Evolutionary conservation across 2,113 vertebrate species (phyloP).

Genomic region (Tiliqua scincoides): DNA sequence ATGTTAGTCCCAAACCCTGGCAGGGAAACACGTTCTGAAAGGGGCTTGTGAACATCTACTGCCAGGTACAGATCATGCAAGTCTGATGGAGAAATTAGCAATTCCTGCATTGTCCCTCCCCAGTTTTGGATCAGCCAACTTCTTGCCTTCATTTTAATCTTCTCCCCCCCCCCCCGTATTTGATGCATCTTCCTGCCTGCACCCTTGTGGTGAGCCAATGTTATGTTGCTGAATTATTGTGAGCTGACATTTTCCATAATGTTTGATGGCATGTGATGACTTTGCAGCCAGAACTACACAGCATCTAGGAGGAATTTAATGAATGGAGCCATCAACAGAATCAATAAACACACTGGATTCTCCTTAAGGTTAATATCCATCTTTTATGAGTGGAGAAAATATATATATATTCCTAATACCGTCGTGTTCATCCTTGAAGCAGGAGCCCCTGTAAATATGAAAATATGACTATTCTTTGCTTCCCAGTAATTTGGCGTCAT

Average conservation of each 20-base stretch:
- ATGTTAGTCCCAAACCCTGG: too few species aligned
- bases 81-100: background rate
- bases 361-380: constrained; percentile 58
- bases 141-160: constrained; percentile 33
- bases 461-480: constrained; percentile 49
- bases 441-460: constrained; percentile 48
- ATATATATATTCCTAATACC: constrained; percentile 49
- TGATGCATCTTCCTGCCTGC: constrained; percentile 43
- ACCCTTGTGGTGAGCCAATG: constrained; percentile 60
- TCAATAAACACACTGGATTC: constrained; percentile 60
- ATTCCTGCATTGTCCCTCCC: background rate
- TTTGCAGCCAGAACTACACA: constrained; percentile 66
- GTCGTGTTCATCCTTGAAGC: constrained; percentile 52
- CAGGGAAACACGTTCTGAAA: too few species aligned
- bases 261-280: constrained; percentile 70
- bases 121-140: constrained; percentile 37
- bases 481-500: constrained; percentile 56
- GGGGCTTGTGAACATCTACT: too few species aligned
- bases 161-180: too few species aligned
- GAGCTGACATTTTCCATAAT: constrained; percentile 70
- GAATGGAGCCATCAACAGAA: constrained; percentile 64
- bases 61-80: too few species aligned
- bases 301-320: constrained; percentile 61
- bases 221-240: constrained; percentile 65
- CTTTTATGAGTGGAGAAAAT: constrained; percentile 43